These are phyloP conservation scores for Hydroisotoma schaefferi DNA, from an alignment of 2,888 invertebrate genomes.

Conservation along the genomic window DNA sequence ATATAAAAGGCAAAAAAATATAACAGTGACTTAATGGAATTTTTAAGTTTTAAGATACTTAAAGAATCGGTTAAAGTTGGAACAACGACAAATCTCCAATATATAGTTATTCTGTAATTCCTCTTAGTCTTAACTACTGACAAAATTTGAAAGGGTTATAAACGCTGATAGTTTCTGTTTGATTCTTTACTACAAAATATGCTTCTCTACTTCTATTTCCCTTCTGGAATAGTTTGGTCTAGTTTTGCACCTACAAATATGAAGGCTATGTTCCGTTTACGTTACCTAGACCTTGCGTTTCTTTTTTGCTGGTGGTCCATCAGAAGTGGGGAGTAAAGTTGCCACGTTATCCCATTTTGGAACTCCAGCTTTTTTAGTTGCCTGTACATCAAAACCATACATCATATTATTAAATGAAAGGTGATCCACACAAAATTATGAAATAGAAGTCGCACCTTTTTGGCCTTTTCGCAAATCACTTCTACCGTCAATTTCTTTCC, in stretches of 20 bases:
- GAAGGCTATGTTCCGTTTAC: too few relatives aligned
- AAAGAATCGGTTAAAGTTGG: too few relatives aligned
- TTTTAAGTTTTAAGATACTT: too few relatives aligned
- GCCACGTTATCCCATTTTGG: slow-evolving; percentile 43
- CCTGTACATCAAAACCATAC: slow-evolving; percentile 17
- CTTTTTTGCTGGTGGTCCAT: slow-evolving; percentile 33
- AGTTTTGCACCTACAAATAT: neutral
- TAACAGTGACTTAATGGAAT: too few relatives aligned
- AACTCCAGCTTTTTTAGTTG: slow-evolving; percentile 32
- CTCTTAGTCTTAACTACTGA: neutral
- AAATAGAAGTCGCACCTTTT: slow-evolving; percentile 31
- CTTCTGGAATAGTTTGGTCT: neutral
- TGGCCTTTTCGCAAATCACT: slow-evolving; percentile 38
- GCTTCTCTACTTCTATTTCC: neutral
- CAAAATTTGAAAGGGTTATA: neutral
- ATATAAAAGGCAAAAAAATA: too few relatives aligned
- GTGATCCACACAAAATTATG: neutral
- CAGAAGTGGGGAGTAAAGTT: slow-evolving; percentile 29
- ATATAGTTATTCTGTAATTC: neutral
- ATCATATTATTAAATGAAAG: slow-evolving; percentile 1
- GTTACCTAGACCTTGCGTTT: slow-evolving; percentile 33
- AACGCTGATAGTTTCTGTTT: neutral
- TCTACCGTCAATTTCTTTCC: slow-evolving; percentile 36
- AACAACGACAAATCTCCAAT: neutral
- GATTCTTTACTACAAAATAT: neutral